Base-by-base conservation (phyloP, 2,888 invertebrate genomes). In the Stenurella melanura region DNA sequence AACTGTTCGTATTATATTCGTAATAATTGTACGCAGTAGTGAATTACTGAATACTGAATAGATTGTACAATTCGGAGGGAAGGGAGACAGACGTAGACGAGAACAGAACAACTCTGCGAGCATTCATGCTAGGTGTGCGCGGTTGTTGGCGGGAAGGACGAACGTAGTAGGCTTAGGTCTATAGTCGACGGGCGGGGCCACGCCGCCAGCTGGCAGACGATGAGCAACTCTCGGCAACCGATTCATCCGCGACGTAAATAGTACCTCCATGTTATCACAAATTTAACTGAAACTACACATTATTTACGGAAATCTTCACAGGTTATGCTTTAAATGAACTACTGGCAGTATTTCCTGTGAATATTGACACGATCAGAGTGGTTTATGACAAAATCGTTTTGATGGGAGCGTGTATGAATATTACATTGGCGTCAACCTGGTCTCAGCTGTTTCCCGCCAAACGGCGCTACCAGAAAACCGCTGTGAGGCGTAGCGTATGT, bases 371-470 rank as follows among this genome's bases (percentile, higher is more conserved):
- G 34, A 9, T 50, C 11, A 4, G 21, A 18, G 10, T 26, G 11
- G 15, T 18, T 63, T 63, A 58, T 26, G 34, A 17, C 30, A 26
- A 71, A 30, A 66, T n/a, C 68, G 60, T 56, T 66, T 56, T 21
- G 74, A 79, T 78, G 79, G 76, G 75, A 73, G 76, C 81, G 89
- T 89, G 90, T 88, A 90, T 86, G 88, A 88, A 89, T 88, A 87
- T 87, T 83, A 83, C 83, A 82, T 87, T 87, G 89, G 90, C 90
- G 89, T 90, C 90, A 87, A 88, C 89, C 86, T 86, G 90, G 90
- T 90, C 92, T 92, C 92, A 93, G 93, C 93, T 93, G 93, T 93
- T 93, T 93, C 93, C 93, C 93, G 93, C 92, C 92, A 92, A 92
- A 91, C 91, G 90, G 90, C 91, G 91, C 92, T 92, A 92, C 92